These are phyloP conservation scores for Lanius collurio DNA, from an alignment of 2,113 vertebrate genomes.

Conservation along the genomic window DNA sequence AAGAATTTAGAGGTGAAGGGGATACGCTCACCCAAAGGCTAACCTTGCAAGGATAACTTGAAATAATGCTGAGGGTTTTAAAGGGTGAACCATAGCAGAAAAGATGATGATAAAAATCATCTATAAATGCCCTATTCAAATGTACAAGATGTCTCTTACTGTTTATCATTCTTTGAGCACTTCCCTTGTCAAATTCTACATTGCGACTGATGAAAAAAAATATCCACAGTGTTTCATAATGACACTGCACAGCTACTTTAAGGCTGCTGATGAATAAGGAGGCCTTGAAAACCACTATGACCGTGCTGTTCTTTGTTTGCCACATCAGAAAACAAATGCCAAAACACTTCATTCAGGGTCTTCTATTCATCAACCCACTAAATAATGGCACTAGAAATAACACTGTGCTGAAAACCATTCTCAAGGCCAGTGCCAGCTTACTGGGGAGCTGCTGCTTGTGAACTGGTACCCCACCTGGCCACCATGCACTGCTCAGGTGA, in stretches of 20 bases:
- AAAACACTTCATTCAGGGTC: slow-evolving; percentile 63
- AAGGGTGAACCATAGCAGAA: neutral
- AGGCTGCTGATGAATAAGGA: slow-evolving; percentile 37
- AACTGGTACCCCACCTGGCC: neutral
- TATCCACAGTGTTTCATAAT: slow-evolving; percentile 4
- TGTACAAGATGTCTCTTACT: neutral
- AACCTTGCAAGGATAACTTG: neutral
- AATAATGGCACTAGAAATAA: neutral
- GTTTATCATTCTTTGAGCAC: neutral
- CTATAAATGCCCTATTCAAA: neutral
- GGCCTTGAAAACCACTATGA: slow-evolving; percentile 48
- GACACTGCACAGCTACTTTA: slow-evolving; percentile 27
- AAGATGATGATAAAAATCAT: neutral
- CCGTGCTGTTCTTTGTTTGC: neutral
- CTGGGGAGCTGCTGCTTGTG: neutral
- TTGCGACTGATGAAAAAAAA: slow-evolving; percentile 28
- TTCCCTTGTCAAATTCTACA: slow-evolving; percentile 18
- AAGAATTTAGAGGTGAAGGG: neutral
- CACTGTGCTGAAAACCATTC: neutral
- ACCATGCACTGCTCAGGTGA: neutral
- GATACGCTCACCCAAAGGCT: neutral
- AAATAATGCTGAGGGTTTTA: neutral
- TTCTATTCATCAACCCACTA: slow-evolving; percentile 54
- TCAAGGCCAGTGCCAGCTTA: neutral
- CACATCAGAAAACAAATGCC: slow-evolving; percentile 54